Evolutionary conservation across 92 coral and sea anemone species (phyloP).

Genomic region (Desmophyllum pertusum): DNA sequence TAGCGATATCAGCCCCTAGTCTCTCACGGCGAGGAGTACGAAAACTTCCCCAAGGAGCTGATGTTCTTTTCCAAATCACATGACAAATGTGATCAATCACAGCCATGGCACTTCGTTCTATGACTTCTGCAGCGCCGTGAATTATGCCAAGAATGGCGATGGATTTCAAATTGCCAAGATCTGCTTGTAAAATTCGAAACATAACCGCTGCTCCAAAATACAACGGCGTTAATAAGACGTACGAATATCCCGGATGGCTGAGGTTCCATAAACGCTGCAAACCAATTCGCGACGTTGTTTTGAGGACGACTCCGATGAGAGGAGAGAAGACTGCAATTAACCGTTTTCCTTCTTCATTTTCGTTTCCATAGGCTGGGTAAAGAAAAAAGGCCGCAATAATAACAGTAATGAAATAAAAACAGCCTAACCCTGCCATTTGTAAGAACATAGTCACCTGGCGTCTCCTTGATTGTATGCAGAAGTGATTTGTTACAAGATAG

Average conservation of each 20-base stretch:
- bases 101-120: constrained; percentile 40
- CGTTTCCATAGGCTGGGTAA: neutral
- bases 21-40: constrained; percentile 54
- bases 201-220: constrained; percentile 2
- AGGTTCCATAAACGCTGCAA: neutral
- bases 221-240: constrained; percentile 6
- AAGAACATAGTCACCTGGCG: neutral
- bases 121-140: constrained; percentile 42
- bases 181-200: constrained; percentile 9
- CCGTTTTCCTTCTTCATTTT: neutral
- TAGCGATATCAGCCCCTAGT: constrained; percentile 44
- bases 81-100: constrained; percentile 38
- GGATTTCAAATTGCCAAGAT: constrained; percentile 1
- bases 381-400: neutral
- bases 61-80: constrained; percentile 3
- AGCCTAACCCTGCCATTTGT: neutral
- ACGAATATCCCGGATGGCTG: constrained; percentile 17
- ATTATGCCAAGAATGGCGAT: constrained; percentile 30
- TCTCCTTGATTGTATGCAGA: constrained; percentile 1
- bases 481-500: neutral
- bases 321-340: constrained; percentile 4
- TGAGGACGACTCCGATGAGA: neutral
- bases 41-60: constrained; percentile 43
- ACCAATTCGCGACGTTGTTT: neutral
- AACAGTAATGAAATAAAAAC: neutral